Evolutionary conservation across 2,888 invertebrate genomes (phyloP).

Genomic region (Cryptus armator): DNA sequence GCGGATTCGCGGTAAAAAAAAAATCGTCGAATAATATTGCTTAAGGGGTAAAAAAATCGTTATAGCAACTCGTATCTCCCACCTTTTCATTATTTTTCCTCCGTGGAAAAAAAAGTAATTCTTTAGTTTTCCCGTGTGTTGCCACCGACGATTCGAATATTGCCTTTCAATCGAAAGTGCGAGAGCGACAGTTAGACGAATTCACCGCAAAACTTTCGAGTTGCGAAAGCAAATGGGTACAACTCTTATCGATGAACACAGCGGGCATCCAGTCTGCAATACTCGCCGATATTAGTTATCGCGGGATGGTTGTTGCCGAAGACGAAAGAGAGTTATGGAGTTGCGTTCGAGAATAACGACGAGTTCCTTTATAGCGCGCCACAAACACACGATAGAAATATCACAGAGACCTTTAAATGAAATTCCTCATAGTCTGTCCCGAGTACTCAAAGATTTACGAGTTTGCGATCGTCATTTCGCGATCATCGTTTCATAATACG

Average conservation of each 20-base stretch:
- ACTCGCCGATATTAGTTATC: conserved; percentile 19
- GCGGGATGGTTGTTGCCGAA: background rate
- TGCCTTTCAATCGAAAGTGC: conserved; percentile 59
- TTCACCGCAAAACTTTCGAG: conserved; percentile 59
- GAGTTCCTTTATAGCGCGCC: conserved; percentile 32
- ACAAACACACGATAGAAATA: conserved; percentile 20
- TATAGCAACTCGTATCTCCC: background rate
- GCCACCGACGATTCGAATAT: conserved; percentile 35
- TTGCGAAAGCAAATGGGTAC: conserved; percentile 46
- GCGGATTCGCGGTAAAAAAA: conserved; percentile 1
- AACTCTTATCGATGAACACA: conserved; percentile 51
- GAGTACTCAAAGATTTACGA: conserved; percentile 37
- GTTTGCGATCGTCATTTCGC: conserved; percentile 40
- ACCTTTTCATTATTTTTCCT: background rate
- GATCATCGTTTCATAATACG: background rate
- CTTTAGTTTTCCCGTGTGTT: conserved; percentile 30
- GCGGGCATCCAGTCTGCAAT: conserved; percentile 42
- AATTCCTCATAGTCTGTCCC: conserved; percentile 30
- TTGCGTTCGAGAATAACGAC: conserved; percentile 33
- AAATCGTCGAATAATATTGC: conserved; percentile 7
- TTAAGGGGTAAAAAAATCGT: conserved; percentile 19
- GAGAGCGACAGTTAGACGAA: conserved; percentile 39
- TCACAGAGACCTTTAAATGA: conserved; percentile 37
- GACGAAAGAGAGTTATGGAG: conserved; percentile 45
- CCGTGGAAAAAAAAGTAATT: conserved; percentile 18